These are phyloP conservation scores for Psittacula derbiana DNA, from an alignment of 2,797 vertebrate species.

Conservation along the genomic window DNA sequence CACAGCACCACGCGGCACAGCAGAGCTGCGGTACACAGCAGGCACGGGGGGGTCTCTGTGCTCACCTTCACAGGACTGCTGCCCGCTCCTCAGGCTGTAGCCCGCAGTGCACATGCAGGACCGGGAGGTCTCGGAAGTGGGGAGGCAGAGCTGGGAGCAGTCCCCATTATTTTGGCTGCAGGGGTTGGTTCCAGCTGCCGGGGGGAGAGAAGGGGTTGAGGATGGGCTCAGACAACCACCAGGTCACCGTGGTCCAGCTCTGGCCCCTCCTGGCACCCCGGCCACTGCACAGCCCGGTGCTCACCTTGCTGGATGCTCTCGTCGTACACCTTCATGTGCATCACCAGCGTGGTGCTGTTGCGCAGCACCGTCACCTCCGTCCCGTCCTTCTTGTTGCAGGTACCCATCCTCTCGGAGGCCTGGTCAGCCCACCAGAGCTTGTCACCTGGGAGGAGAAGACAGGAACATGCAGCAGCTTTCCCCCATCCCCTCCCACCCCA, in stretches of 20 bases:
- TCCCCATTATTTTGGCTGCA: constrained; percentile 93
- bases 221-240: neutral
- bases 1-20: fast-evolving
- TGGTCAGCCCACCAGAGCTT: constrained; percentile 98
- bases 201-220: neutral
- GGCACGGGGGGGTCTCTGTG: neutral
- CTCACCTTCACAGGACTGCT: constrained; percentile 93
- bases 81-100: constrained; percentile 91
- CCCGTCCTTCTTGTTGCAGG: constrained; percentile 90
- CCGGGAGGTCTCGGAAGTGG: constrained; percentile 85
- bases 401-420: constrained; percentile 91
- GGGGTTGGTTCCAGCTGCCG: constrained; percentile 81
- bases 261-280: fast-evolving
- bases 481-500: neutral
- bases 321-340: constrained; percentile 97
- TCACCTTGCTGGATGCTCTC: constrained; percentile 89
- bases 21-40: neutral
- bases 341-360: constrained; percentile 91
- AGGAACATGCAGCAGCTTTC: neutral
- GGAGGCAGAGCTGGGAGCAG: constrained; percentile 96
- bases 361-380: constrained; percentile 81
- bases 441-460: constrained; percentile 75
- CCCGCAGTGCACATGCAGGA: constrained; percentile 97
- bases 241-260: neutral
- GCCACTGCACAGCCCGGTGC: fast-evolving